Evolutionary conservation across 2,797 vertebrate species (phyloP).

Genomic region (Kryptopterus vitreolus): DNA sequence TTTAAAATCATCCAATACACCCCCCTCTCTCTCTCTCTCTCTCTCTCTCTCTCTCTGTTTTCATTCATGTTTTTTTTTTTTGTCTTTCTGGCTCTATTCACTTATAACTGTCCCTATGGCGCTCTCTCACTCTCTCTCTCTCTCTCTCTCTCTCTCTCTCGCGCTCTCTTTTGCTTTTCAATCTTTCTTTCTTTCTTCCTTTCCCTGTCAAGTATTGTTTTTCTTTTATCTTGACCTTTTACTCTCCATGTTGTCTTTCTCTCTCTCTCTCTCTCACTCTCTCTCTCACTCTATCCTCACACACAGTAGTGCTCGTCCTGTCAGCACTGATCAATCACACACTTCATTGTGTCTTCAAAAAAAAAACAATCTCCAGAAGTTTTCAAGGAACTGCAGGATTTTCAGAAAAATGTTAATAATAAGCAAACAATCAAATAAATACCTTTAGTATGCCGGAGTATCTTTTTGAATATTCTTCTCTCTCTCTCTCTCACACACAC

Average conservation of each 20-base stretch:
- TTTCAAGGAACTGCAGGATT: neutral
- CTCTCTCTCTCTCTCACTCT: neutral
- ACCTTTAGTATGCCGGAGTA: constrained; percentile 1
- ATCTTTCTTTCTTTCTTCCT: neutral
- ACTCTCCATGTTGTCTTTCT: neutral
- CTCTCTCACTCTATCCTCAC: neutral
- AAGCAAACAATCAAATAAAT: neutral
- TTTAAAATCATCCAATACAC: neutral
- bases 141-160: constrained; percentile 13
- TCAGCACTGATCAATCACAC: constrained; percentile 13
- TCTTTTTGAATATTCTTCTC: neutral
- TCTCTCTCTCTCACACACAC: neutral
- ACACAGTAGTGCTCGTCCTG: constrained; percentile 5
- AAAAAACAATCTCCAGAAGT: neutral
- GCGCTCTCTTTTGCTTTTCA: neutral
- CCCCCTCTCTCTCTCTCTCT: neutral
- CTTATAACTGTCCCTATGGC: rapidly evolving
- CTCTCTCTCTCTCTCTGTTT: neutral
- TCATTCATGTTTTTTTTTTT: neutral
- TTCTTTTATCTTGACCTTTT: constrained; percentile 7
- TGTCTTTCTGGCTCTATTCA: neutral
- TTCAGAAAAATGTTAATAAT: neutral
- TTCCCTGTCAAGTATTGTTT: constrained; percentile 5
- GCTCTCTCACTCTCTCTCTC: neutral
- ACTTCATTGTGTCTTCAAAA: neutral